Evolutionary conservation across 1,140 invertebrate species (phyloP).

Genomic region (Drosophila kurseongensis): DNA sequence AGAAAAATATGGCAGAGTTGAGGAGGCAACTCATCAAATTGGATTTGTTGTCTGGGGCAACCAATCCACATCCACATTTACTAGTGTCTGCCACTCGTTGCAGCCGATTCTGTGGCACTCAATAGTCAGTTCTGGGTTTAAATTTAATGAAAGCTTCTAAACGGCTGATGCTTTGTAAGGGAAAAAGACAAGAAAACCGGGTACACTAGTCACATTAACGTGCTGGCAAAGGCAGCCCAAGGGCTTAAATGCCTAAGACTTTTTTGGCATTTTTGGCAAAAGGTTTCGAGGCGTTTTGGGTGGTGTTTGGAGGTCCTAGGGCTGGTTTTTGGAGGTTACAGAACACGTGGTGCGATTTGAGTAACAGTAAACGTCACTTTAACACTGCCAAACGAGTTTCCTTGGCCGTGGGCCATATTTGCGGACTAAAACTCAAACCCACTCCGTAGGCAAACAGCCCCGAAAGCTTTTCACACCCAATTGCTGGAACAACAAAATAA

Average conservation of each 20-base stretch:
- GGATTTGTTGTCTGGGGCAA: slow-evolving; percentile 71
- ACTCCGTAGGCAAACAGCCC: slow-evolving; percentile 52
- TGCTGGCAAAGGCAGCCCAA: slow-evolving; percentile 48
- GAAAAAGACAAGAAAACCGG: not conserved
- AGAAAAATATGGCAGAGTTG: slow-evolving; percentile 17
- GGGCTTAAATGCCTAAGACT: slow-evolving; percentile 50
- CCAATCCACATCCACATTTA: slow-evolving; percentile 9
- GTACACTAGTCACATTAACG: slow-evolving; percentile 43
- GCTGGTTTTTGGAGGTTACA: not conserved
- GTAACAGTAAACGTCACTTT: slow-evolving; percentile 79
- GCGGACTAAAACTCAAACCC: slow-evolving; percentile 6
- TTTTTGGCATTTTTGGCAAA: slow-evolving; percentile 10
- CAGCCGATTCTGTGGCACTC: slow-evolving; percentile 33
- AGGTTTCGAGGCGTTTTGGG: slow-evolving; percentile 10
- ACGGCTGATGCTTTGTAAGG: slow-evolving; percentile 8
- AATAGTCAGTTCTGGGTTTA: slow-evolving; percentile 50
- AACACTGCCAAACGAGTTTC: slow-evolving; percentile 51
- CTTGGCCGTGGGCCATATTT: slow-evolving; percentile 37
- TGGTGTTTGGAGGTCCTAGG: not conserved
- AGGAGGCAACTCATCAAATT: slow-evolving; percentile 62
- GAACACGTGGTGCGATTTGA: slow-evolving; percentile 43
- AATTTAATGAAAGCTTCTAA: slow-evolving; percentile 71
- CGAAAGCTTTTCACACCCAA: slow-evolving; percentile 79
- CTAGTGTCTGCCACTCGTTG: slow-evolving; percentile 34
- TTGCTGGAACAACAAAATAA: slow-evolving; percentile 61